Evolutionary conservation across 1,140 invertebrate genomes (phyloP).

Genomic region (Drosophila subobscura): DNA sequence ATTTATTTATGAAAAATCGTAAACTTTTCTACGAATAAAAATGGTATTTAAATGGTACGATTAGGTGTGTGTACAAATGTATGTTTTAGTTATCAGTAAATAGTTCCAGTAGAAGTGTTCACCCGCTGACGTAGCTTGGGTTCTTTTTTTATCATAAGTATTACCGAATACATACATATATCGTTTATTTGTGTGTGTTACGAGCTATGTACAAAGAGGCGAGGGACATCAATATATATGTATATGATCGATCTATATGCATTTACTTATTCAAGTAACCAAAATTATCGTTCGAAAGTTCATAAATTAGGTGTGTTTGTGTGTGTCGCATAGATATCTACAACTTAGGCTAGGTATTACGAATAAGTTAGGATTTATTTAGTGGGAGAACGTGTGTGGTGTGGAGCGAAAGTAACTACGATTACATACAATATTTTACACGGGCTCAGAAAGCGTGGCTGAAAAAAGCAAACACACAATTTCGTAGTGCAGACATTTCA

Average conservation of each 20-base stretch:
- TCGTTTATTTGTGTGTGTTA: slow-evolving; percentile 44
- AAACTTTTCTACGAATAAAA: slow-evolving; percentile 57
- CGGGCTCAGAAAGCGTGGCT: slow-evolving; percentile 16
- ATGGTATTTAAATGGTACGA: slow-evolving; percentile 50
- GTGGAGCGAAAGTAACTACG: slow-evolving; percentile 39
- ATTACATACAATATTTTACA: slow-evolving; percentile 78
- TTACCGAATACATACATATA: slow-evolving; percentile 52
- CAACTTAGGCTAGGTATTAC: slow-evolving; percentile 74
- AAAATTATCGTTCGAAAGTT: slow-evolving; percentile 22
- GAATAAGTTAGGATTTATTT: slow-evolving; percentile 74
- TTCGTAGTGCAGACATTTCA: neutral
- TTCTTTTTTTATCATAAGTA: slow-evolving; percentile 30
- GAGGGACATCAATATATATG: slow-evolving; percentile 12
- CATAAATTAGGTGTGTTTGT: slow-evolving; percentile 34
- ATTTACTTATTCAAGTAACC: slow-evolving; percentile 4
- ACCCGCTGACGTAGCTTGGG: neutral
- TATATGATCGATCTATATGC: too few species aligned
- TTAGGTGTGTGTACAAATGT: slow-evolving; percentile 43
- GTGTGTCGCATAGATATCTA: slow-evolving; percentile 59
- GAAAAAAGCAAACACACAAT: slow-evolving; percentile 3
- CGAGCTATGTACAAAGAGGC: slow-evolving; percentile 64
- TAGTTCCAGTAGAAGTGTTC: slow-evolving; percentile 24
- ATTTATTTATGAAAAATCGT: slow-evolving; percentile 70
- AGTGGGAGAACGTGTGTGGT: slow-evolving; percentile 38
- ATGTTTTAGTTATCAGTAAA: slow-evolving; percentile 28